Evolutionary conservation across 2,113 vertebrate species (phyloP), one percentile per base, ranked within the genome.

Genomic region (Ibidorhyncha struthersii): DNA sequence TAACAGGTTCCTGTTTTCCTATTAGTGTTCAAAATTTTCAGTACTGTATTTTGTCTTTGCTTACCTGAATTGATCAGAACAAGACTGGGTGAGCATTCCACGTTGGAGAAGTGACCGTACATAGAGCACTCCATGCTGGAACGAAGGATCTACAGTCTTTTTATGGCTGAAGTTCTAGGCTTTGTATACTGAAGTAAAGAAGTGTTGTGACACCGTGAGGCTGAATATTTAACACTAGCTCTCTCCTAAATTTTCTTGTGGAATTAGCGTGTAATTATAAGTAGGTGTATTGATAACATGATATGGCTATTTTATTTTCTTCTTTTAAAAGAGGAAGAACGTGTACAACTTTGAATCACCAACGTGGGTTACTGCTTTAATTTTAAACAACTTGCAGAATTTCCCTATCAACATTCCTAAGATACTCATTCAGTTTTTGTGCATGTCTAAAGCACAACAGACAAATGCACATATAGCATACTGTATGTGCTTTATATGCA

Each of bases 81-180:
- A 96, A 98, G 97, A 97, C 97, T 96, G 97, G 94, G 97, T 98
- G 97, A 93, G 97, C 96, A 98, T 98, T 98, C 98, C 97, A 97
- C 71, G 34, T 95, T 97, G 96, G 56, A 58, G 56, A 93, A 89
- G 79, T 85, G 78, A 92, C 79, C 12, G 19, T 76, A 81, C 78
- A 91, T 73, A 73, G 69, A 93, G 74, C 90, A 67, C 96, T 97
- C 96, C 96, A 76, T 96, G 94, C 88, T 97, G 97, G 97, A 97
- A 97, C 92, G 9, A 91, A 96, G 96, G 93, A 97, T 98, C 97
- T 96, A 76, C 89, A 98, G 96, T 96, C 96, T 97, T 97, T 96
- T 94, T 95, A 93, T 93, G 92, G 82, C 86, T 29, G 79, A 86
- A 82, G 66, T 87, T 74, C 92, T 89, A 89, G 96, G 79, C 69